Base-by-base conservation (phyloP, 2,888 invertebrate species). In the Lottia gigantea region DNA sequence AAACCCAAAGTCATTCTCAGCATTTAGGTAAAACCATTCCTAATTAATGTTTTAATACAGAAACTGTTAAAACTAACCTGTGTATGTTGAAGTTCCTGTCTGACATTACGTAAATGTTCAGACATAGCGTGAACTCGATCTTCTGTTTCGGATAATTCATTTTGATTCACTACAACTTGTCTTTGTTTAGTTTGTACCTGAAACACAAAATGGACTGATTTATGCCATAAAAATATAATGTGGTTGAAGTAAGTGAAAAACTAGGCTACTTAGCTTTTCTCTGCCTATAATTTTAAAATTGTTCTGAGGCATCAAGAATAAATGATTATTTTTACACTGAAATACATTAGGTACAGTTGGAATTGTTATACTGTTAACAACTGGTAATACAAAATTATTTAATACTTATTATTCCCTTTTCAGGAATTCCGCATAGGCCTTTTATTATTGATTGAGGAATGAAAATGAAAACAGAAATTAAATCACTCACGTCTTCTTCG, bases 61-160 rank as follows among this genome's bases (percentile, higher is more conserved):
- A 40, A 3, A 40, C 11, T 40, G 40, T 40, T 40, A 40, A 8
- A 15, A 68, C 67, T 63, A 74, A 87, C 87, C 83, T 87, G 87
- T 63, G 88, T 87, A 70, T 87, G 86, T 62, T 84, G 82, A 12
- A 88, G 82, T 74, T 88, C 88, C 71, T 88, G 87, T 26, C 86
- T 76, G 31, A 88, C 88, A 85, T 88, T 88, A 71, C 86, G 88
- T 67, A 87, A 80, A 76, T 88, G 88, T 68, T 85, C 84, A 6
- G 80, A 77, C 84, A 88, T 86, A 16, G 87, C 86, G 75, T 80
- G 79, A 6, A 88, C 80, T 11, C 88, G 76, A 76, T 88, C 88
- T 14, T 85, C 85, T 72, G 82, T 81, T 69, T 86, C 84, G 47
- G 80, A 82, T 64, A 87, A 74, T 16, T 87, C 83, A 76, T 84